Percentiles rank a stretch among this genome's conserved stretches.
Conservation (phyloP, 2,113 vertebrate genomes). For the Oriolus oriolus region DNA sequence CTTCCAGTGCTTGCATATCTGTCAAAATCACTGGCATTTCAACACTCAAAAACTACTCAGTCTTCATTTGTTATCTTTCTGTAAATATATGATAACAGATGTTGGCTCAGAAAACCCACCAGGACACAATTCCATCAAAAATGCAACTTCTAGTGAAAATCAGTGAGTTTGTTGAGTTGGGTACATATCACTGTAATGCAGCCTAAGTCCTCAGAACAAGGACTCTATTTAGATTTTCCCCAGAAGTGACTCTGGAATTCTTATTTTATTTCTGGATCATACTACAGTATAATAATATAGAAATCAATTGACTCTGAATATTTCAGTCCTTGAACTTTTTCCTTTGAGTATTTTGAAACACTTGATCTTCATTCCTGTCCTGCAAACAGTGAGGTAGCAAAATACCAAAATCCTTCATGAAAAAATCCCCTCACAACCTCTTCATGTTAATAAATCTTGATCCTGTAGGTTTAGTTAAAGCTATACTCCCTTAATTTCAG, state of each 20-base stretch:
- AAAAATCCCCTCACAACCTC: not conserved
- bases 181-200: not conserved
- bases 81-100: not conserved
- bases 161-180: not conserved
- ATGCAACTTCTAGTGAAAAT: not conserved
- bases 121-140: not conserved
- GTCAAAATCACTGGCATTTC: not conserved
- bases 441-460: not conserved
- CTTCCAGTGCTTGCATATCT: not conserved
- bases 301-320: not conserved
- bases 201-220: not conserved
- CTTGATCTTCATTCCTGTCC: not conserved
- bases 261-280: not conserved
- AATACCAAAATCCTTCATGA: slow-evolving; percentile 6
- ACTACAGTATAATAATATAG: not conserved
- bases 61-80: not conserved
- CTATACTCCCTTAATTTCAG: not conserved
- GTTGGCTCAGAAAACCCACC: not conserved
- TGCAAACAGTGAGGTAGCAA: not conserved
- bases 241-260: not conserved
- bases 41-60: not conserved
- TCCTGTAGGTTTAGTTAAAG: not conserved
- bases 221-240: not conserved
- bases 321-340: not conserved
- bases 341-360: not conserved